Evolutionary conservation across 2,113 vertebrate genomes (phyloP).

Genomic region (Corapipo altera): DNA sequence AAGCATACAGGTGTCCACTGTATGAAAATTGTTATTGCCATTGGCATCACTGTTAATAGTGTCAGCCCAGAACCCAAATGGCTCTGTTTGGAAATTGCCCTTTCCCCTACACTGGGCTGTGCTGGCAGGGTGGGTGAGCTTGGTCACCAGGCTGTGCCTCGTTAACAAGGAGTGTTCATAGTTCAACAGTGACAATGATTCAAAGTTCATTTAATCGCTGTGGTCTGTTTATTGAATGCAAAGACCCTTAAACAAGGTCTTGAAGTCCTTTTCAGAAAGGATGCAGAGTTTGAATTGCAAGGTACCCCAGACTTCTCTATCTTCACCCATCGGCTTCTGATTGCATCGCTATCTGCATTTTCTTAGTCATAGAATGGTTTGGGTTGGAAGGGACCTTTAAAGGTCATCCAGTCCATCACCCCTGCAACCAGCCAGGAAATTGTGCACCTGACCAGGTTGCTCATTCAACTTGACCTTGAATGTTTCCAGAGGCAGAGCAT

Average conservation of each 20-base stretch:
- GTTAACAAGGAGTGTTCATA: background rate
- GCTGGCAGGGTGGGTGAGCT: background rate
- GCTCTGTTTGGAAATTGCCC: background rate
- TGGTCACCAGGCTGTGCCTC: background rate
- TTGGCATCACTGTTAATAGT: background rate
- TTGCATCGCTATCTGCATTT: background rate
- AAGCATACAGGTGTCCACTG: slow-evolving; percentile 24
- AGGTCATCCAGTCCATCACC: background rate
- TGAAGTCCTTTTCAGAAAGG: background rate
- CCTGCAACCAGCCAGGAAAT: background rate
- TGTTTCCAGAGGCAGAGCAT: background rate
- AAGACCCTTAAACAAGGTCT: background rate
- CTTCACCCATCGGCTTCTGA: background rate
- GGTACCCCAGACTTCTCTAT: background rate
- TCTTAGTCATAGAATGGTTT: background rate
- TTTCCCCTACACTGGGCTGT: background rate
- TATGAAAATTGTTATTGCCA: background rate
- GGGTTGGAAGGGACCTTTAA: background rate
- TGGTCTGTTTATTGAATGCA: background rate
- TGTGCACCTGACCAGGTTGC: background rate
- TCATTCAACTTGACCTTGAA: background rate
- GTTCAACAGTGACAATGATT: background rate
- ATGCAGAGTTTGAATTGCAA: background rate
- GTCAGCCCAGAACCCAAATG: background rate
- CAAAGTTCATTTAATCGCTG: background rate